Conservation (phyloP, 1,140 invertebrate species). For the Tetraneura akinire region DNA sequence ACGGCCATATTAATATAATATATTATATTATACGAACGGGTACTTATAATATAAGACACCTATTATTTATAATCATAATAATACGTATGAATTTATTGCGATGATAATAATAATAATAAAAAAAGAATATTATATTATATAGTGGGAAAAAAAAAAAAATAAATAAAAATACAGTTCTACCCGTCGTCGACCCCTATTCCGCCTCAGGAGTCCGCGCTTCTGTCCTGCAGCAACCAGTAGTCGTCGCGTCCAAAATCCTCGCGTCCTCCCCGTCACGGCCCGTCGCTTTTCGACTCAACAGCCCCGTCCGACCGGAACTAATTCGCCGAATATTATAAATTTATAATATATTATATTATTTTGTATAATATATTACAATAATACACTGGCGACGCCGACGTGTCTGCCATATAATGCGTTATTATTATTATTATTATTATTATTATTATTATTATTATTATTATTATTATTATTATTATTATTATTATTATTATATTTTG, state of each 20-base stretch:
- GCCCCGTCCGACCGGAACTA: slow-evolving; percentile 45
- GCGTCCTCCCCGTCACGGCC: slow-evolving; percentile 38
- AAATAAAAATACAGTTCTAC: neutral
- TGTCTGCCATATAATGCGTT: neutral
- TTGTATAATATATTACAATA: too few species aligned
- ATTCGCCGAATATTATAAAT: slow-evolving; percentile 28
- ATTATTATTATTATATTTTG: too few species aligned
- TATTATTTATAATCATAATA: neutral
- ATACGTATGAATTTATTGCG: slow-evolving; percentile 38
- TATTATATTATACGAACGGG: neutral
- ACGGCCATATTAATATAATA: neutral
- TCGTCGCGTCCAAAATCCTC: too few species aligned
- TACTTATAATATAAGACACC: neutral
- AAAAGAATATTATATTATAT: neutral
- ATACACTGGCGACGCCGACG: neutral
- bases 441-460: too few species aligned
- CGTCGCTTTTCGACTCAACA: slow-evolving; percentile 22
- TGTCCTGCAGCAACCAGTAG: too few species aligned
- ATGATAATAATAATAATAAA: slow-evolving; percentile 7
- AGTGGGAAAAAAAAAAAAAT: slow-evolving; percentile 26
- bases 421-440: too few species aligned
- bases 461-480: too few species aligned
- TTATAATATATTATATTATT: neutral
- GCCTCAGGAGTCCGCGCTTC: neutral
- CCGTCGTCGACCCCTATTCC: neutral